Percentiles rank a stretch among this genome's conserved stretches.
These are phyloP conservation scores for Uria aalge DNA, from an alignment of 2,113 vertebrate species.

Conservation along the genomic window DNA sequence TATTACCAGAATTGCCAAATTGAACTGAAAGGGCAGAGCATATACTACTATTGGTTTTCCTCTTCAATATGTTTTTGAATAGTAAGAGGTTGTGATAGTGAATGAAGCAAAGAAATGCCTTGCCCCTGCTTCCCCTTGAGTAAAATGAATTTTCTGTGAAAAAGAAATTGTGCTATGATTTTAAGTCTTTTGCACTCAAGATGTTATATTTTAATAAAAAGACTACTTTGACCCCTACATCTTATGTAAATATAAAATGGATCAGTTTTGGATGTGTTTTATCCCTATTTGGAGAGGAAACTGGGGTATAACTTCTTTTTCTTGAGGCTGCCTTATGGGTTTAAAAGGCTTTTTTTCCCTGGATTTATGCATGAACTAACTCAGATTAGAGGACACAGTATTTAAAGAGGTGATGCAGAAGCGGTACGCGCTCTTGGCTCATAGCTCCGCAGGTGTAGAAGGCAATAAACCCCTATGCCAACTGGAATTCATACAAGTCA, in stretches of 20 bases:
- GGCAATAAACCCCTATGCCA: background rate
- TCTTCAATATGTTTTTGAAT: background rate
- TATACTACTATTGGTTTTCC: background rate
- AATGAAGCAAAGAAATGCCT: background rate
- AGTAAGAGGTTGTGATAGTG: background rate
- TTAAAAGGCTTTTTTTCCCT: background rate
- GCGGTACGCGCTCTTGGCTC: rapidly evolving
- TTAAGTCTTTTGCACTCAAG: background rate
- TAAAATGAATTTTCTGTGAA: background rate
- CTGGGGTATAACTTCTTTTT: background rate
- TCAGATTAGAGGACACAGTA: background rate
- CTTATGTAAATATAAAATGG: background rate
- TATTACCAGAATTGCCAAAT: background rate
- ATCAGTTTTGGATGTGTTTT: background rate
- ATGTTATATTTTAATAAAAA: background rate
- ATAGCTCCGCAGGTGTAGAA: background rate
- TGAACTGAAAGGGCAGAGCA: background rate
- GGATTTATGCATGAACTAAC: background rate
- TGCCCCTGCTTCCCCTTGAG: background rate
- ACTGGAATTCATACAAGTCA: background rate
- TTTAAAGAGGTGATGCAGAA: background rate
- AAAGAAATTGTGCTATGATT: background rate
- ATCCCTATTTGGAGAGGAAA: background rate
- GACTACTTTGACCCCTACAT: background rate
- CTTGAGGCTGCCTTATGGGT: background rate